These are phyloP conservation scores for Sylvia borin DNA, from an alignment of 2,797 vertebrate genomes.

Conservation along the genomic window DNA sequence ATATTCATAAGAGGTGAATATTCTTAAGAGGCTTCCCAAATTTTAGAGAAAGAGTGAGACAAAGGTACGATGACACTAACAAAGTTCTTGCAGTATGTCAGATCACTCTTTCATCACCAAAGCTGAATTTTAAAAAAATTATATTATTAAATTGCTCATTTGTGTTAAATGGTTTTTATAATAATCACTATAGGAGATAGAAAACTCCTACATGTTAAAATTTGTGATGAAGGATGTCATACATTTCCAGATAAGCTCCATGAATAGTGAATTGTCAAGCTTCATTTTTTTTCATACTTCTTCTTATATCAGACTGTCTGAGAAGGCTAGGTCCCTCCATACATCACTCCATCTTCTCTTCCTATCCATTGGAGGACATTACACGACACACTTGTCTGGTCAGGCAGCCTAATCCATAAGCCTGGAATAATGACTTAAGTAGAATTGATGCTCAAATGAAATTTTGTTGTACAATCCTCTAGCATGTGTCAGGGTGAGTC, in stretches of 20 bases:
- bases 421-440: neutral
- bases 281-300: neutral
- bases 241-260: neutral
- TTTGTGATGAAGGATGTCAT: neutral
- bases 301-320: neutral
- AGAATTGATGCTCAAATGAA: neutral
- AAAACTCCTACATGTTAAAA: neutral
- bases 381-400: neutral
- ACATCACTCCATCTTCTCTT: neutral
- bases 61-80: neutral
- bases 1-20: accelerated
- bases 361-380: neutral
- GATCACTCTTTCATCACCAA: neutral
- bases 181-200: neutral
- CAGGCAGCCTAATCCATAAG: neutral
- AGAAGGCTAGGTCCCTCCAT: neutral
- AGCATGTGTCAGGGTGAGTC: neutral
- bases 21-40: neutral
- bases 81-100: neutral
- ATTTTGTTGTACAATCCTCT: neutral
- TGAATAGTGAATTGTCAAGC: neutral
- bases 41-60: neutral
- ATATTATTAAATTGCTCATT: neutral
- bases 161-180: neutral
- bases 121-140: neutral